Base-by-base conservation (phyloP, 1,140 invertebrate species). In the Calephelis nemesis region DNA sequence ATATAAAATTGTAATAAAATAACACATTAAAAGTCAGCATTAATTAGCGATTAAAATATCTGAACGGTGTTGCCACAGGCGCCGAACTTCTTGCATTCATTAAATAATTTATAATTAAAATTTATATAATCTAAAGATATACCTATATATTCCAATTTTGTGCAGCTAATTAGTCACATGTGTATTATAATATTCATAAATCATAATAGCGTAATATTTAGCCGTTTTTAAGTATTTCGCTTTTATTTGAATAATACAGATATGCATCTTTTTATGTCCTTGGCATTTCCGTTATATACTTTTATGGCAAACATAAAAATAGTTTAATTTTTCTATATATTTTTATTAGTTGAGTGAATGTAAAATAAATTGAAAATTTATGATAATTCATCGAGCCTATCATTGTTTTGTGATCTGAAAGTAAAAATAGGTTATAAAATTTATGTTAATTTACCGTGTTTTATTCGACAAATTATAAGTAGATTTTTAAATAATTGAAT, bases 131-230 rank as follows among this genome's bases (percentile, higher is more conserved):
- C 42, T 45, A 45, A 58, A 7, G 11, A 58, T 30, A 48, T n/a
- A n/a, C n/a, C n/a, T n/a, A n/a, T 30, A 40, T 65, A 13, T 65
- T 40, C 19, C 7, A 42, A 65, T 11, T 65, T 50, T 65, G 9
- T 15, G 40, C 30, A 11, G 40, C 49, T 65, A 65, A 65, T 52
- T 65, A 65, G 49, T 65, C 11, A 8, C 15, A 54, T 52, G 15
- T 8, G 49, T 52, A 50, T 52, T 65, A 65, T 10, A 30, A 40
- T 65, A 42, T 54, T 52, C 64, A 54, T 54, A 65, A 52, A 65
- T 65, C 64, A 65, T 13, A 65, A 54, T 42, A 65, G 13, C 49
- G 13, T 52, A 65, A 40, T 52, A 47, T 63, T 10, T 7, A 47
- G 19, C 15, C 15, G 19, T 47, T 63, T 13, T 47, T 10, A 58